Evolutionary conservation across 2,797 vertebrate species (phyloP).

Genomic region (Onychomys leucogaster): DNA sequence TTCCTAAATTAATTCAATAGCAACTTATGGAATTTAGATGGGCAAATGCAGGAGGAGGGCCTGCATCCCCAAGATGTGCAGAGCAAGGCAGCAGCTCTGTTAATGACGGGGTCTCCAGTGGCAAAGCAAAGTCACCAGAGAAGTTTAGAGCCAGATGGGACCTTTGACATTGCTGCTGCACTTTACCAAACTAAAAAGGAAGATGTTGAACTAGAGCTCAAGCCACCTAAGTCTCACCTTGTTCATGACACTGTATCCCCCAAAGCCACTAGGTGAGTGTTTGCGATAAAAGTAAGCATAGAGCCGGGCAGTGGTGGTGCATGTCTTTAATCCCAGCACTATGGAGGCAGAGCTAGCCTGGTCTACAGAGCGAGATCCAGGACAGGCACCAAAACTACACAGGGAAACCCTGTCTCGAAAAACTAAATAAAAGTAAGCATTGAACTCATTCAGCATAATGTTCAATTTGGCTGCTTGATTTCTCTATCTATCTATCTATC

Average conservation of each 20-base stretch:
- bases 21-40: constrained; percentile 12
- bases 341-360: too few relatives aligned
- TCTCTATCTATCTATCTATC: not conserved
- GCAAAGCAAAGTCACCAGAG: not conserved
- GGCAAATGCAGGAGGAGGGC: not conserved
- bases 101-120: not conserved
- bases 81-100: not conserved
- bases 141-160: not conserved
- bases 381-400: too few relatives aligned
- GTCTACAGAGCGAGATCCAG: too few relatives aligned
- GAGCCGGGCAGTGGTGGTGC: too few relatives aligned
- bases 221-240: not conserved
- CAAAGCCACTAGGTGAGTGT: not conserved
- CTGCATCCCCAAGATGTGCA: not conserved
- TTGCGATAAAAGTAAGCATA: not conserved
- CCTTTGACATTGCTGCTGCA: not conserved
- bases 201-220: not conserved
- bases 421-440: too few relatives aligned
- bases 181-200: not conserved
- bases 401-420: too few relatives aligned
- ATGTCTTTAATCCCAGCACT: too few relatives aligned
- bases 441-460: constrained; percentile 1
- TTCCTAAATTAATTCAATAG: constrained; percentile 9
- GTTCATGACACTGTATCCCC: not conserved
- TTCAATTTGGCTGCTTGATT: not conserved